These are phyloP conservation scores for Cosmorhoe ocellata DNA, from an alignment of 2,888 invertebrate genomes.

Conservation along the genomic window DNA sequence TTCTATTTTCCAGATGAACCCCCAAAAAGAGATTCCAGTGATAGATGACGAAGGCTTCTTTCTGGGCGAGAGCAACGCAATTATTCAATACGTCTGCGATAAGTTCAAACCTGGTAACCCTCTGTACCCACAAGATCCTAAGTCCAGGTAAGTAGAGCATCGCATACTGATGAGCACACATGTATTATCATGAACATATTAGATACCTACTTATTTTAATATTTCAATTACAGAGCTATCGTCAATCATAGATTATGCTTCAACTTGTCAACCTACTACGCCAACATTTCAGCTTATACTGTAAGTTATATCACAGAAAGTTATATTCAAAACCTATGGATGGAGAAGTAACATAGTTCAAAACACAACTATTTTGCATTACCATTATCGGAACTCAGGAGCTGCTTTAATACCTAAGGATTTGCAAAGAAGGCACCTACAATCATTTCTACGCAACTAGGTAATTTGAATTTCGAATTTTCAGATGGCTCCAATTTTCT, in stretches of 20 bases:
- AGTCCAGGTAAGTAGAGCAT: conserved; percentile 58
- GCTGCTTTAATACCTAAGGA: too few relatives aligned
- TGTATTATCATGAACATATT: too few relatives aligned
- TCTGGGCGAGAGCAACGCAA: conserved; percentile 88
- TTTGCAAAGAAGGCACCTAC: too few relatives aligned
- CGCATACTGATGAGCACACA: too few relatives aligned
- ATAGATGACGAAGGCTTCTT: conserved; percentile 90
- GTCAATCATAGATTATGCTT: conserved; percentile 91
- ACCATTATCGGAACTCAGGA: too few relatives aligned
- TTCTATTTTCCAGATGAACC: conserved; percentile 84
- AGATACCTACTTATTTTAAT: too few relatives aligned
- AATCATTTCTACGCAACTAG: too few relatives aligned
- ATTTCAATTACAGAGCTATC: conserved; percentile 78
- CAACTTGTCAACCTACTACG: conserved; percentile 89
- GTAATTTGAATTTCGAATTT: conserved; percentile 31
- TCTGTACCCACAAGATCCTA: conserved; percentile 88
- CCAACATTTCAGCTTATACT: conserved; percentile 85
- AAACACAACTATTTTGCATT: too few relatives aligned
- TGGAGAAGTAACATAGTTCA: too few relatives aligned
- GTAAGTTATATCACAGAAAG: conserved; percentile 67
- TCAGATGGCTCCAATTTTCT: conserved; percentile 90
- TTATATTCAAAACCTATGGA: too few relatives aligned
- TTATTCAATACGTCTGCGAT: conserved; percentile 88
- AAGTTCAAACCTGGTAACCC: conserved; percentile 85
- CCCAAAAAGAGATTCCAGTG: conserved; percentile 90